These are phyloP conservation scores for Drosophila bifasciata DNA, from an alignment of 1,140 invertebrate genomes.

Conservation along the genomic window DNA sequence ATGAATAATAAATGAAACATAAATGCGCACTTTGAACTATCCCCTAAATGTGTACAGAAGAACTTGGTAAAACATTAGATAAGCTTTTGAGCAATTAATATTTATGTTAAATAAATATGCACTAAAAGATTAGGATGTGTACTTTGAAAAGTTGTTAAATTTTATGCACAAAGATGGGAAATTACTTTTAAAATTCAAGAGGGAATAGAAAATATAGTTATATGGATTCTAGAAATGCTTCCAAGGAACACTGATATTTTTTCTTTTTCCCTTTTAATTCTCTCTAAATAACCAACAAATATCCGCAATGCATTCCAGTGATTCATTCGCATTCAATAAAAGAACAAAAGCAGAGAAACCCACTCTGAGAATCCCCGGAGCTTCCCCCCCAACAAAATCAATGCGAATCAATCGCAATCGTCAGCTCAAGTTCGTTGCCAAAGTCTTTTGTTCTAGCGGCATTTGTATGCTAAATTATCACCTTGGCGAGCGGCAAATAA, in stretches of 20 bases:
- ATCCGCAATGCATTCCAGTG: slow-evolving; percentile 3
- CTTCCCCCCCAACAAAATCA: slow-evolving; percentile 5
- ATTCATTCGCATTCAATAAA: slow-evolving; percentile 6
- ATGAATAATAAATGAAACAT: slow-evolving; percentile 9
- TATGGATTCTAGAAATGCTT: background rate
- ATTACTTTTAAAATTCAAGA: too few species aligned
- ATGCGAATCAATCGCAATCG: slow-evolving; percentile 9
- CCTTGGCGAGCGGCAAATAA: slow-evolving; percentile 44
- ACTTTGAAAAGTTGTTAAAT: too few species aligned
- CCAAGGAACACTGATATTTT: too few species aligned
- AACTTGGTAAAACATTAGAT: too few species aligned
- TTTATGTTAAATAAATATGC: too few species aligned
- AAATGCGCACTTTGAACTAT: background rate
- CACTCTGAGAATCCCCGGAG: too few species aligned
- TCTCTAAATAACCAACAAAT: background rate
- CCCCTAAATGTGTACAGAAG: background rate
- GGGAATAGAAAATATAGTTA: background rate
- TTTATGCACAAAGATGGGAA: too few species aligned
- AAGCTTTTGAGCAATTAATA: too few species aligned
- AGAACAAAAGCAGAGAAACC: background rate
- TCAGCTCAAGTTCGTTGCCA: slow-evolving; percentile 54
- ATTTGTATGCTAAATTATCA: slow-evolving; percentile 58
- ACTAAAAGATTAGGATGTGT: too few species aligned
- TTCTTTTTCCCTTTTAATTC: background rate
- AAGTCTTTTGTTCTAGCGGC: slow-evolving; percentile 74